These are phyloP conservation scores for Nasonovia ribisnigri DNA, from an alignment of 2,888 invertebrate species.

Conservation along the genomic window DNA sequence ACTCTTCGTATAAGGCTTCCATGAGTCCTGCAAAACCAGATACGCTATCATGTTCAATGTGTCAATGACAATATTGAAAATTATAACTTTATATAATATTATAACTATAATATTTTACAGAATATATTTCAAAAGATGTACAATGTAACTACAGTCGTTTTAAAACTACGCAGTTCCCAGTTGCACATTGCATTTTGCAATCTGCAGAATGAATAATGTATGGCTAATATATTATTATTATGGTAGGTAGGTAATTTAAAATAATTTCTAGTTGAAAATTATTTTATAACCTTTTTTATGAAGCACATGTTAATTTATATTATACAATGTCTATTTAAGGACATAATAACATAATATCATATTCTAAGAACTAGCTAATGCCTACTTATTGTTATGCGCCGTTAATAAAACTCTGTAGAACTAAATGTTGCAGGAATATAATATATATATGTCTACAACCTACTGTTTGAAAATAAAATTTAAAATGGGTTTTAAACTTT, in stretches of 20 bases:
- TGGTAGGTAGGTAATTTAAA: neutral
- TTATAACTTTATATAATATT: neutral
- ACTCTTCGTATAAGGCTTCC: slow-evolving; percentile 85
- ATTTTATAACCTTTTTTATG: neutral
- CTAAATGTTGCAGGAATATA: neutral
- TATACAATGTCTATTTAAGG: neutral
- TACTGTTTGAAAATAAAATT: slow-evolving; percentile 15
- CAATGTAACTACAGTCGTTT: neutral
- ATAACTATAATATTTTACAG: neutral
- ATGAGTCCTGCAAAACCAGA: slow-evolving; percentile 76
- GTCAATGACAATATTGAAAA: neutral
- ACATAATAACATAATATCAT: neutral
- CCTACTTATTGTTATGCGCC: neutral
- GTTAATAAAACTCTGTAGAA: neutral
- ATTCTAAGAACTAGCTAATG: neutral
- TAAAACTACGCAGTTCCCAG: neutral
- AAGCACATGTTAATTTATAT: neutral
- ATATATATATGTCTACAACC: neutral
- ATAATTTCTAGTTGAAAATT: neutral
- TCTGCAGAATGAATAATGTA: neutral
- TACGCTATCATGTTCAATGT: neutral
- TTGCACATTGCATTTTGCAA: neutral
- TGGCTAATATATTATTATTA: neutral
- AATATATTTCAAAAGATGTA: neutral
- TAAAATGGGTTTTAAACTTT: neutral